Evolutionary conservation across 2,888 invertebrate species (phyloP).

Genomic region (Labia minor): DNA sequence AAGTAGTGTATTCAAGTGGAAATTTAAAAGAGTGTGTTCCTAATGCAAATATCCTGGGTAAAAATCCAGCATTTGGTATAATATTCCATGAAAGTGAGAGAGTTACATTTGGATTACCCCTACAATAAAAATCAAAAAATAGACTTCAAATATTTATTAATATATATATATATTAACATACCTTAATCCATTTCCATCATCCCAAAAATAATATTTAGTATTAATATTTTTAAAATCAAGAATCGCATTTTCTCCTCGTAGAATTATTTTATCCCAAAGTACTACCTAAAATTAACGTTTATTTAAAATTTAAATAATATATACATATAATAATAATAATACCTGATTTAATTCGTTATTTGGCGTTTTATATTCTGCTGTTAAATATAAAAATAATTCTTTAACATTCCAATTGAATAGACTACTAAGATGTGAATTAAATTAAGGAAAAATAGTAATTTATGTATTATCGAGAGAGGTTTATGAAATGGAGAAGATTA

Average conservation of each 20-base stretch:
- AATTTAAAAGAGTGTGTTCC: slow-evolving; percentile 84
- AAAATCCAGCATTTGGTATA: slow-evolving; percentile 92
- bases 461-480: background rate
- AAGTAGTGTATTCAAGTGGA: slow-evolving; percentile 73
- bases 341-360: slow-evolving; percentile 79
- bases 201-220: slow-evolving; percentile 99
- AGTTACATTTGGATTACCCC: slow-evolving; percentile 87
- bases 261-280: slow-evolving; percentile 96
- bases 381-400: slow-evolving; percentile 89
- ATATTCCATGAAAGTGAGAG: slow-evolving; percentile 95
- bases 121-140: slow-evolving; percentile 40
- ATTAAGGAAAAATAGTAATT: slow-evolving; percentile 28
- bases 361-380: slow-evolving; percentile 86
- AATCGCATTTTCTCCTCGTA: slow-evolving; percentile 85
- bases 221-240: slow-evolving; percentile 89
- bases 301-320: background rate
- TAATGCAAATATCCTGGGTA: slow-evolving; percentile 74
- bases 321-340: slow-evolving; percentile 22
- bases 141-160: slow-evolving; percentile 14
- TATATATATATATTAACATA: slow-evolving; percentile 39
- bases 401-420: slow-evolving; percentile 99
- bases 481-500: background rate
- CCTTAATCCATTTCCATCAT: slow-evolving; percentile 95
- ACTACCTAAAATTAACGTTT: slow-evolving; percentile 53
- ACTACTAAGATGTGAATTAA: slow-evolving; percentile 52